Percentiles rank a stretch among this genome's conserved stretches.
These are phyloP conservation scores for Brachypalpus laphriformis DNA, from an alignment of 2,888 invertebrate genomes.

Conservation along the genomic window DNA sequence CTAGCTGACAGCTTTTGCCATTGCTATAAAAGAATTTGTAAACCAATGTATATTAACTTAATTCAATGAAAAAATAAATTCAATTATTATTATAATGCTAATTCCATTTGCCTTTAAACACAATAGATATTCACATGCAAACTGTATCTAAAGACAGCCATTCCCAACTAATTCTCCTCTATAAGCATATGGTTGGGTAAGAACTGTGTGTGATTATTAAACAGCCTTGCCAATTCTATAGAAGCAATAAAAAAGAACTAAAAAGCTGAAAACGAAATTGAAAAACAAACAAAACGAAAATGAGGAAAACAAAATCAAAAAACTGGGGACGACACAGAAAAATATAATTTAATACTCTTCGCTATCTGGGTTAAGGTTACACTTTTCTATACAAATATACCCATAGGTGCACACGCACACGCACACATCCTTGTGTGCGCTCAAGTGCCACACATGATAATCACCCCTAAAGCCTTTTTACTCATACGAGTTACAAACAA, in stretches of 20 bases:
- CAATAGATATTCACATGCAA: not conserved
- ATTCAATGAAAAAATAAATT: too few species aligned
- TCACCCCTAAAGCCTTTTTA: conserved; percentile 23
- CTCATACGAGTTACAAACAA: conserved; percentile 9
- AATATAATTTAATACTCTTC: conserved; percentile 30
- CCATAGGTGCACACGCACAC: not conserved
- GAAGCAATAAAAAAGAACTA: not conserved
- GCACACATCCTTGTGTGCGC: not conserved
- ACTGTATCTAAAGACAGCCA: too few species aligned
- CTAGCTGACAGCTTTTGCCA: too few species aligned
- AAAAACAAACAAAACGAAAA: conserved; percentile 2
- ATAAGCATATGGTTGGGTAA: conserved; percentile 7
- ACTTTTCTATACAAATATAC: not conserved
- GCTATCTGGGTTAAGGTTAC: conserved; percentile 53
- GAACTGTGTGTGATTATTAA: conserved; percentile 16
- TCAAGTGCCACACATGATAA: conserved; percentile 47
- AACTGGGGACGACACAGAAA: conserved; percentile 27
- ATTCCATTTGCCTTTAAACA: too few species aligned
- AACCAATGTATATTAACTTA: too few species aligned
- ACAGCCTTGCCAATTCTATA: conserved; percentile 16
- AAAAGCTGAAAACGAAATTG: not conserved
- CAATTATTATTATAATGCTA: too few species aligned
- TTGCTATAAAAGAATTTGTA: too few species aligned
- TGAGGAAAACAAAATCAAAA: not conserved
- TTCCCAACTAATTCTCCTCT: not conserved